Percentiles rank a stretch among this genome's conserved stretches.
These are phyloP conservation scores for Loxodonta africana DNA, from an alignment of 2,113 vertebrate genomes.

Conservation along the genomic window DNA sequence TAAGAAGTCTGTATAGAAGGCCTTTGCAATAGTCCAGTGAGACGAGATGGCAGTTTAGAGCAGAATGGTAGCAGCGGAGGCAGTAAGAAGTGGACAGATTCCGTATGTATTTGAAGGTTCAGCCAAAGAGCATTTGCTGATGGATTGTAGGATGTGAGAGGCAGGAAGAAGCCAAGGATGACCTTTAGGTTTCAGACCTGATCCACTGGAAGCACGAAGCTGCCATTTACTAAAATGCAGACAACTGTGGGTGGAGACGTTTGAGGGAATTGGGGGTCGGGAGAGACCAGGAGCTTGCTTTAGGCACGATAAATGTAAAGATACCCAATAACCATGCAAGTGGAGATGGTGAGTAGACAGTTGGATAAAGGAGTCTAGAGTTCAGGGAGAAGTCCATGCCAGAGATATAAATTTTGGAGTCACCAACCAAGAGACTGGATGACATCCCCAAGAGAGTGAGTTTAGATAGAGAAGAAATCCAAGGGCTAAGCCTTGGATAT, in stretches of 20 bases:
- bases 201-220: neutral
- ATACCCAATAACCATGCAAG: neutral
- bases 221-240: neutral
- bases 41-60: neutral
- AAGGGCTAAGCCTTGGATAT: neutral
- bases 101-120: neutral
- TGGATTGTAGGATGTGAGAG: neutral
- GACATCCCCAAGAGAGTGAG: neutral
- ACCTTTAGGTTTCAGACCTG: neutral
- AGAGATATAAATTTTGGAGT: neutral
- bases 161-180: neutral
- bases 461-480: neutral
- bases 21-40: neutral
- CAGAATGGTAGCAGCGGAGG: neutral
- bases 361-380: neutral
- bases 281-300: neutral
- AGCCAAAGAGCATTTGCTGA: constrained; percentile 6
- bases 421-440: neutral
- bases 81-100: neutral
- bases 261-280: neutral
- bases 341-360: no score
- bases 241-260: neutral
- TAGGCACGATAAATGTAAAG: neutral
- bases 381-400: neutral
- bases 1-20: neutral